These are phyloP conservation scores for Coregonus ussuriensis DNA, from an alignment of 2,797 vertebrate genomes.

Conservation along the genomic window DNA sequence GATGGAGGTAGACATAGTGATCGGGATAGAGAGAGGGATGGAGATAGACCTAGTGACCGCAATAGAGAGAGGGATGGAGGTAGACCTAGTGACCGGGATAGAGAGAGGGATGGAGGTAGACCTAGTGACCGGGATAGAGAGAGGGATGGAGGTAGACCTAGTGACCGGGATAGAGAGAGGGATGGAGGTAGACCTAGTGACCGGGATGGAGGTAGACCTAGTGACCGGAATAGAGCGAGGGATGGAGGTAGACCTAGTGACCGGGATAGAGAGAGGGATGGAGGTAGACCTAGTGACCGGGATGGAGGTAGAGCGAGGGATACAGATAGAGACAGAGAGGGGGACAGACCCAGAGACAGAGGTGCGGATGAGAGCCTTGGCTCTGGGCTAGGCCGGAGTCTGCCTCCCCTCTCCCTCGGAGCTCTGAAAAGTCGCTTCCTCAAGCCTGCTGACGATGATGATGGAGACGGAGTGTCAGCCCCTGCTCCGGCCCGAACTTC, in stretches of 20 bases:
- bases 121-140: neutral
- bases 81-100: neutral
- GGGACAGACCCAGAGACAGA: neutral
- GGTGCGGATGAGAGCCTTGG: neutral
- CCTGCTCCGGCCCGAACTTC: conserved; percentile 30
- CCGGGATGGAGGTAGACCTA: neutral
- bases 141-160: neutral
- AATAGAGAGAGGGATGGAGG: neutral
- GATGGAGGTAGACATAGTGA: conserved; percentile 16
- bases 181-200: neutral
- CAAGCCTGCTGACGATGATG: conserved; percentile 80
- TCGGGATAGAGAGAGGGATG: conserved; percentile 13
- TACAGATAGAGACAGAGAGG: neutral
- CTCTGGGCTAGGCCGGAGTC: conserved; percentile 33
- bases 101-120: conserved; percentile 19
- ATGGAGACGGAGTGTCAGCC: conserved; percentile 37
- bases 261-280: conserved; percentile 2
- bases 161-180: conserved; percentile 11
- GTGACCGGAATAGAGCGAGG: no score
- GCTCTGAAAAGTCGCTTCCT: conserved; percentile 82
- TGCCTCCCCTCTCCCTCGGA: conserved; percentile 44
- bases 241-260: conserved; percentile 15
- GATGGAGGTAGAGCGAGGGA: conserved; percentile 7
- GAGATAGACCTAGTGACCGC: neutral
- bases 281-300: conserved; percentile 15